A percentile compares a stretch with the other conserved stretches of the same genome.
Evolutionary conservation across 2,113 vertebrate species (phyloP).

Genomic region (Sitta europaea): DNA sequence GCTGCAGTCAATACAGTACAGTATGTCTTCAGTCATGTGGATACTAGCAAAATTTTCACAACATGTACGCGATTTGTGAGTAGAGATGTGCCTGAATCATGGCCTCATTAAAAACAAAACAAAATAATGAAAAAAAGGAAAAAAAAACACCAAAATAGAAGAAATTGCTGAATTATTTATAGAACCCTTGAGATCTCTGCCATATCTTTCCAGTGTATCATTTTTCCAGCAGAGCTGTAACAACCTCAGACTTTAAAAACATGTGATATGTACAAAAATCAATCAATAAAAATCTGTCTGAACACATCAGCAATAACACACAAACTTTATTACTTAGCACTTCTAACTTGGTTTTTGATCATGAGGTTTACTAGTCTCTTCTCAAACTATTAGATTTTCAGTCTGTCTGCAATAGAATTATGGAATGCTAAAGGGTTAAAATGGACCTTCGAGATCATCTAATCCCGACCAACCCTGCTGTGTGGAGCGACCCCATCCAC

Average conservation of each 20-base stretch:
- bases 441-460: background rate
- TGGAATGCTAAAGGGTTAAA: background rate
- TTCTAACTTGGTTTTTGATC: background rate
- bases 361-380: background rate
- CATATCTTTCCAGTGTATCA: background rate
- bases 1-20: background rate
- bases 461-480: fast-evolving
- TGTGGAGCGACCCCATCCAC: no score
- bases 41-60: conserved; percentile 1
- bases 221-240: background rate
- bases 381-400: background rate
- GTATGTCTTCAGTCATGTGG: background rate
- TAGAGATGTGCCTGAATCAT: background rate
- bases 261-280: background rate
- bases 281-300: background rate
- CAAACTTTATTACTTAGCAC: background rate
- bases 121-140: background rate
- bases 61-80: background rate
- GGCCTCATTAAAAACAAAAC: background rate
- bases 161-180: background rate
- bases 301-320: background rate
- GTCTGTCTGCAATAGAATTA: background rate
- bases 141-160: background rate
- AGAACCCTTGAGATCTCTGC: background rate
- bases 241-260: background rate